Evolutionary conservation across 1,140 invertebrate genomes (phyloP).

Genomic region (Trachymyrmex cornetzi): DNA sequence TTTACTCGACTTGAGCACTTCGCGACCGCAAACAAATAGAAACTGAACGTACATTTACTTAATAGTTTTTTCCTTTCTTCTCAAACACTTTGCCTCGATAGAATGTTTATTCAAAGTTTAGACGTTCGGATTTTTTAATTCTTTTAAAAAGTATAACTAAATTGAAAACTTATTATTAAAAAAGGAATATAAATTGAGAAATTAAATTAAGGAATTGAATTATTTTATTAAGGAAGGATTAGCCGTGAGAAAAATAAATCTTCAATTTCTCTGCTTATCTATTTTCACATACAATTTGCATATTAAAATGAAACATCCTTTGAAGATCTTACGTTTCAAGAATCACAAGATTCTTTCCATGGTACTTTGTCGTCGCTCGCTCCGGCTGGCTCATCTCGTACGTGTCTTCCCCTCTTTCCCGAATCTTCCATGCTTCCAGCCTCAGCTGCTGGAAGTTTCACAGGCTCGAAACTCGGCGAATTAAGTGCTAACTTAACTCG

Average conservation of each 20-base stretch:
- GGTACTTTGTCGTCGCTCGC: constrained; percentile 46
- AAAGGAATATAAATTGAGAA: background rate
- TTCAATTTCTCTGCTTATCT: background rate
- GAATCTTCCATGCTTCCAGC: constrained; percentile 47
- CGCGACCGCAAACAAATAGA: constrained; percentile 12
- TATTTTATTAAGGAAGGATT: background rate
- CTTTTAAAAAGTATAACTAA: background rate
- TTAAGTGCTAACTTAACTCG: constrained; percentile 74
- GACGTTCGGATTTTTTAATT: background rate
- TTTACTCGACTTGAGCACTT: constrained; percentile 44
- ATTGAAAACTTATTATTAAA: background rate
- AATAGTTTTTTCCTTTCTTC: background rate
- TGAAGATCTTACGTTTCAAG: constrained; percentile 50
- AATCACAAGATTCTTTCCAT: constrained; percentile 54
- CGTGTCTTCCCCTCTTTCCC: constrained; percentile 59
- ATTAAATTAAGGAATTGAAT: background rate
- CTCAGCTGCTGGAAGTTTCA: constrained; percentile 67
- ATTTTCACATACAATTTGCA: background rate
- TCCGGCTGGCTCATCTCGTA: constrained; percentile 57
- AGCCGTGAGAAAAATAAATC: background rate
- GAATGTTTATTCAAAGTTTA: background rate
- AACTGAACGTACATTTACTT: background rate
- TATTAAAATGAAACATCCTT: constrained; percentile 21
- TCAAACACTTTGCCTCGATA: background rate
- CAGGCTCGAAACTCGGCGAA: constrained; percentile 72